Conservation (phyloP, 1,140 invertebrate genomes). For the Kradibia gibbosae region DNA sequence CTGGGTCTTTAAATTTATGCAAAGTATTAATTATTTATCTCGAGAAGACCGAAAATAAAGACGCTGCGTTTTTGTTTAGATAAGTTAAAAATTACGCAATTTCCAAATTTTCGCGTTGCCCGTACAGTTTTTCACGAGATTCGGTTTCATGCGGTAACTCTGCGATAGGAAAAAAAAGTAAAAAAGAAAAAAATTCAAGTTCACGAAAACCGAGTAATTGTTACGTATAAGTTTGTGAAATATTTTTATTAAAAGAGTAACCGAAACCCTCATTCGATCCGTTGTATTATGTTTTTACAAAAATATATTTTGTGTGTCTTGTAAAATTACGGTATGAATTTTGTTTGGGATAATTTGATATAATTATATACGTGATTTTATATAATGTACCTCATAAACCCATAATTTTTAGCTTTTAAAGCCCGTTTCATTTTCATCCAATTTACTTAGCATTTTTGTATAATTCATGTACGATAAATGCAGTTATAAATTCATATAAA, state of each 20-base stretch:
- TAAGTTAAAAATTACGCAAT: background rate
- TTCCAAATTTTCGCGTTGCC: background rate
- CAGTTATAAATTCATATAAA: slow-evolving; percentile 6
- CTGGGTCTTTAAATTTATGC: slow-evolving; percentile 14
- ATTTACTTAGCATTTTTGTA: background rate
- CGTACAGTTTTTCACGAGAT: background rate
- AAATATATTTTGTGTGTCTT: slow-evolving; percentile 14
- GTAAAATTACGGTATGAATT: slow-evolving; percentile 30
- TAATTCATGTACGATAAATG: background rate
- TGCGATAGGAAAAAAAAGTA: background rate
- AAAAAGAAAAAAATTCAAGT: background rate
- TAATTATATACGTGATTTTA: slow-evolving; percentile 33
- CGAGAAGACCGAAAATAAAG: background rate
- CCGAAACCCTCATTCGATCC: background rate
- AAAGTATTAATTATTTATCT: background rate
- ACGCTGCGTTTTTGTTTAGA: background rate
- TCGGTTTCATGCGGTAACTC: background rate
- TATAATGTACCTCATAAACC: background rate
- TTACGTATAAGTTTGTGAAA: background rate
- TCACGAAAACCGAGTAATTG: background rate
- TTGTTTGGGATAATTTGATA: slow-evolving; percentile 8
- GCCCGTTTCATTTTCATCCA: background rate
- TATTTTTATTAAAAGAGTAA: slow-evolving; percentile 21
- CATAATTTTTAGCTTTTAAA: slow-evolving; percentile 18
- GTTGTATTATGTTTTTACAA: background rate